Evolutionary conservation across 2,888 invertebrate species (phyloP), one percentile per base, ranked within the genome.

Genomic region (Eupelmus urozonus): DNA sequence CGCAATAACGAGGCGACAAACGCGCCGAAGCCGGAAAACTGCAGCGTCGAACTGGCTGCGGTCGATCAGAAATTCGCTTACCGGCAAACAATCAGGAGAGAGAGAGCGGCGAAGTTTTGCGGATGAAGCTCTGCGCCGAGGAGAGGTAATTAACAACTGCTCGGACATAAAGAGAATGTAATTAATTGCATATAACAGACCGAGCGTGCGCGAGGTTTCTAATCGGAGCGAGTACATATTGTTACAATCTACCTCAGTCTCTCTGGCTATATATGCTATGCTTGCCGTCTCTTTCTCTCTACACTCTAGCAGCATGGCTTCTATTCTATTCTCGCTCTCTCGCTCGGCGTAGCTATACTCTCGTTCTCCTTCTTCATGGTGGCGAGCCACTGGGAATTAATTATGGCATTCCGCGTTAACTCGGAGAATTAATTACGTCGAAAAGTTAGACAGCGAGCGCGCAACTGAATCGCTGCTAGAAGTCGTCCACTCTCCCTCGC

Each of bases 381-480:
- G 81, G 81, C 82, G 81, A 83, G 82, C 84, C 83, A 85, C 85
- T 34, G 34, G 86, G 86, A 89, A 89, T 88, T 89, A 89, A 89
- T 89, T 89, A 89, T 88, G 86, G 89, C 88, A 89, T 89, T 89
- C 88, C 89, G 85, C 87, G 88, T 88, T 88, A 88, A 87, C 88
- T 85, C 87, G 84, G 87, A 84, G 87, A 88, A 88, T 89, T 88
- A 88, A 89, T 89, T 89, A 89, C 88, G 88, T 87, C 88, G 87
- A 86, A 87, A 88, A 88, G 88, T 89, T 88, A 85, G 87, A 87
- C 87, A 86, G 85, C 85, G 84, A 84, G 67, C 70, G 76, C 62
- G 67, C 76, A 29, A 72, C 42, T n/a, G 23, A 29, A 49, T 27
- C 5, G 34, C 20, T 27, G 23, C 59, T 29, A 23, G 9, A 55